Conservation (phyloP, 2,888 invertebrate species). For the Mycalesis mineus region DNA sequence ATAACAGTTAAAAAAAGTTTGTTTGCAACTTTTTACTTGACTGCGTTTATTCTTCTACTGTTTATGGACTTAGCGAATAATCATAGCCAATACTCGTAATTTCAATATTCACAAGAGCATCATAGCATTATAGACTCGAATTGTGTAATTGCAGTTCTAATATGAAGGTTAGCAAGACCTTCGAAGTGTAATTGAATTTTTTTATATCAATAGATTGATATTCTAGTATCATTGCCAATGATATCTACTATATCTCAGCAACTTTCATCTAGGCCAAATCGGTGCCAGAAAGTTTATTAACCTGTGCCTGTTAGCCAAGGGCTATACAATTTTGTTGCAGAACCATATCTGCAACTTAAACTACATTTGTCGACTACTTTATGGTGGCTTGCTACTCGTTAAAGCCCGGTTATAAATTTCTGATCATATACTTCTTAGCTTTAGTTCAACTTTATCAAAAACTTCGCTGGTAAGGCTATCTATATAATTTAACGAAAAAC, state of each 20-base stretch:
- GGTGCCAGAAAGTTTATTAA: conserved; percentile 5
- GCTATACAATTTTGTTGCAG: conserved; percentile 6
- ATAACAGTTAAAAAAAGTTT: too few relatives aligned
- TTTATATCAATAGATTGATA: not conserved
- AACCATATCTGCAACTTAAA: not conserved
- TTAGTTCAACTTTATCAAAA: too few relatives aligned
- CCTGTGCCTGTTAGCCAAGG: conserved; percentile 5
- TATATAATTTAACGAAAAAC: too few relatives aligned
- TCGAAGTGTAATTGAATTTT: not conserved
- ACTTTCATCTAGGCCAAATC: conserved; percentile 9
- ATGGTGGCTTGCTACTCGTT: not conserved
- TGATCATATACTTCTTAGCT: too few relatives aligned
- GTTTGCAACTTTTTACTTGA: too few relatives aligned
- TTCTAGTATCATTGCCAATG: conserved; percentile 1
- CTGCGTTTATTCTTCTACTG: too few relatives aligned
- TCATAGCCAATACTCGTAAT: too few relatives aligned
- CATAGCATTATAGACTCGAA: too few relatives aligned
- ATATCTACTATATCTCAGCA: not conserved
- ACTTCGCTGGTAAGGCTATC: too few relatives aligned
- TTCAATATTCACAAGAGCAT: too few relatives aligned
- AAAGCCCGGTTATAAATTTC: too few relatives aligned
- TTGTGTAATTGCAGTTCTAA: not conserved
- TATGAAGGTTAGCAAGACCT: not conserved
- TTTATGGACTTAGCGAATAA: too few relatives aligned
- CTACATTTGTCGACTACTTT: not conserved